Evolutionary conservation across 1,140 invertebrate species (phyloP).

Genomic region (Pteromalus puparum): DNA sequence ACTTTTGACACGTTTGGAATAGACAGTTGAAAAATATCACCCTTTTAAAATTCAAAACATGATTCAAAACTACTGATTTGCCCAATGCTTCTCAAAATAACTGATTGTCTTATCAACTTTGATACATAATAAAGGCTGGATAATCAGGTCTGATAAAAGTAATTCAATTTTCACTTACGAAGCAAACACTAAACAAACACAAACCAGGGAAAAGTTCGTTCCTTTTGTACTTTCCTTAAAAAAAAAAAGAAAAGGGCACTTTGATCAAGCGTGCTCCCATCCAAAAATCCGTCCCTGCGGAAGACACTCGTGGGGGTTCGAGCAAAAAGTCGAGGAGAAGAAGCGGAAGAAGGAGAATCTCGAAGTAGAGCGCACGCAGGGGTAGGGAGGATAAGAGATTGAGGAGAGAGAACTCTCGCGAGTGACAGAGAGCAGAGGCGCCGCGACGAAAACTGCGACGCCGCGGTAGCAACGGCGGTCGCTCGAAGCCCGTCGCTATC

Average conservation of each 20-base stretch:
- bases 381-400: neutral
- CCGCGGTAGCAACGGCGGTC: constrained; percentile 63
- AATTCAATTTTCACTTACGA: too few relatives aligned
- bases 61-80: too few relatives aligned
- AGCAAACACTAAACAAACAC: too few relatives aligned
- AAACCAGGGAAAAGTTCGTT: too few relatives aligned
- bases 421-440: neutral
- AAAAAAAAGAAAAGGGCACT: neutral
- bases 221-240: too few relatives aligned
- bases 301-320: neutral
- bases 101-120: too few relatives aligned
- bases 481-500: constrained; percentile 56
- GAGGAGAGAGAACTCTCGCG: neutral
- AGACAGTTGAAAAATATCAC: too few relatives aligned
- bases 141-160: too few relatives aligned
- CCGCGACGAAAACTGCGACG: constrained; percentile 56
- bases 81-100: too few relatives aligned
- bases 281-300: neutral
- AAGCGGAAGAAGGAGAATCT: neutral
- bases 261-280: neutral
- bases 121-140: too few relatives aligned
- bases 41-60: too few relatives aligned
- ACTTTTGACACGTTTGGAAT: too few relatives aligned
- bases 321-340: neutral
- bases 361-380: neutral